Evolutionary conservation across 2,113 vertebrate genomes (phyloP), one percentile per base, ranked within the genome.

Genomic region (Poecilia latipinna): DNA sequence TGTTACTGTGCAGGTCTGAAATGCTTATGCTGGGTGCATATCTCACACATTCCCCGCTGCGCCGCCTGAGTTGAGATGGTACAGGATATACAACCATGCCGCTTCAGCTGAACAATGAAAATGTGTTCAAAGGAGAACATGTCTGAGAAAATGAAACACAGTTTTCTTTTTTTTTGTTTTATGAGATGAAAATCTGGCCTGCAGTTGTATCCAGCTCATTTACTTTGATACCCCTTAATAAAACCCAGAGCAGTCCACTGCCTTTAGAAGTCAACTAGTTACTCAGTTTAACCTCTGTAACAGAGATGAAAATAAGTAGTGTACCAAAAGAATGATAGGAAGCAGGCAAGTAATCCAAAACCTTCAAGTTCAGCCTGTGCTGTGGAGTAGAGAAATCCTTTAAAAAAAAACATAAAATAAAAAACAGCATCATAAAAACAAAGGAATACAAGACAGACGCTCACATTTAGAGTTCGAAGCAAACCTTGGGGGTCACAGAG

Each of bases 1-100:
- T 29, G 12, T 74, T 39, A 2, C 71, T 80, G 81, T 80, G 61
- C 54, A 26, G 85, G 85, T 88, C 76, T 33, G 80, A 85, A 90
- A 86, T 48, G 80, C 35, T 37, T 78, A 44, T 78, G 71, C 68
- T 4, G 26, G 74, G 44, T 67, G 64, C 24, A 54, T 80, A 79
- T 79, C 77, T 70, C 76, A 85, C 74, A 90, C 72, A 24, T 42
- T 39, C 67, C 51, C 19, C 65, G 75, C 68, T n/a, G 19, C 64
- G 70, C 65, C 54, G 48, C 72, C 70, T 1, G 4, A 82, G 75
- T n/a, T 60, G 76, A 12, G 24, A 19, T 0, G 1, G 37, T 57
- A 31, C 15, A 7, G n/a, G 29, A 63, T 74, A 63, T 74, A 77
- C 70, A 73, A 12, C 67, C 0, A 51, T 78, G 62, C 77, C 54